phyloP scores from a whole-genome alignment of 1,140 invertebrate genomes.

The Oedothorax gibbosus region DNA sequence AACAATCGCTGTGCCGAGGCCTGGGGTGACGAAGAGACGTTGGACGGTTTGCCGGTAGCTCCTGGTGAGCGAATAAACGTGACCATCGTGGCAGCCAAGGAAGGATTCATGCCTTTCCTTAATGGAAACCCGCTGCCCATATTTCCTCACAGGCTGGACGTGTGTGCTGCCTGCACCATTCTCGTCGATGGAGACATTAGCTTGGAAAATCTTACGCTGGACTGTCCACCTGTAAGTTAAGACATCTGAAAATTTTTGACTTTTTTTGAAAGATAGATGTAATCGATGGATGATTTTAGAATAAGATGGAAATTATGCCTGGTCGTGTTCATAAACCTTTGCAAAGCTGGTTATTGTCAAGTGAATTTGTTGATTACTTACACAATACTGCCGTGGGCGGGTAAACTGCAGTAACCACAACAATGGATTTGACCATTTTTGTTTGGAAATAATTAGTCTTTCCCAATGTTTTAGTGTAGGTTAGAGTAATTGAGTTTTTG shows the following conservation, averaged over 20 bases:
- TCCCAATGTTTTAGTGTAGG: too few relatives aligned
- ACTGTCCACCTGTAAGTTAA: constrained; percentile 49
- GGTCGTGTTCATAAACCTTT: too few relatives aligned
- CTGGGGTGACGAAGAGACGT: constrained; percentile 49
- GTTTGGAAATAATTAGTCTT: too few relatives aligned
- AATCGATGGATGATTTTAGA: too few relatives aligned
- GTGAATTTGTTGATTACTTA: too few relatives aligned
- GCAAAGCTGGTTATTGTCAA: too few relatives aligned
- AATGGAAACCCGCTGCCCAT: constrained; percentile 82
- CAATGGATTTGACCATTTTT: too few relatives aligned
- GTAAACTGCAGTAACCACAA: too few relatives aligned
- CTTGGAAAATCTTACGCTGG: constrained; percentile 64
- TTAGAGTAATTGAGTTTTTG: too few relatives aligned
- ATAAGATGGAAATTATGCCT: too few relatives aligned
- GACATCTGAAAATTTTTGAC: neutral
- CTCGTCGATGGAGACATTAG: constrained; percentile 79
- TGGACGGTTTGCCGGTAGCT: constrained; percentile 72
- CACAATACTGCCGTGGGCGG: too few relatives aligned
- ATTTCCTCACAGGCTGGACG: constrained; percentile 79
- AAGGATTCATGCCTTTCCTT: constrained; percentile 65
- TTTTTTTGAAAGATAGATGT: too few relatives aligned
- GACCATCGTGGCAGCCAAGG: constrained; percentile 75
- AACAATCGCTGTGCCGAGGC: constrained; percentile 52
- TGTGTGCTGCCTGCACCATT: constrained; percentile 75
- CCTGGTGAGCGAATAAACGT: constrained; percentile 79